phyloP scores from a whole-genome alignment of 2,797 vertebrate species.

The Danionella dracula region DNA sequence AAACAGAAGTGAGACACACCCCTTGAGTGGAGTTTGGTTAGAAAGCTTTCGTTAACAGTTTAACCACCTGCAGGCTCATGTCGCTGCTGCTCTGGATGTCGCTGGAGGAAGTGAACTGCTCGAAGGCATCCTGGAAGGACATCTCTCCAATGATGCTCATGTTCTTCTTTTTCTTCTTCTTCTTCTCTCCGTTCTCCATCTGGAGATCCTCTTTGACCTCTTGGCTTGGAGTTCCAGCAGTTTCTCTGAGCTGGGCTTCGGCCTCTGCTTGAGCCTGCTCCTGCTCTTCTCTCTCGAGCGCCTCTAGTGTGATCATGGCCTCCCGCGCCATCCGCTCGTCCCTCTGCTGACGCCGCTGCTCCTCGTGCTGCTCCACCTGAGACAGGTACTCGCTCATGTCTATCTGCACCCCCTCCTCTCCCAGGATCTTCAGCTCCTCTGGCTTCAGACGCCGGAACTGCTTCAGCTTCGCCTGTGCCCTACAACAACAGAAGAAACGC shows the following conservation, averaged over 20 bases:
- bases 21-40: no score
- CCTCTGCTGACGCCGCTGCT: constrained; percentile 63
- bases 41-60: no score
- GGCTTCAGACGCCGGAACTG: constrained; percentile 85
- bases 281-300: constrained; percentile 70
- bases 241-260: constrained; percentile 40
- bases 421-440: constrained; percentile 83
- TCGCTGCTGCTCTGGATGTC: constrained; percentile 40
- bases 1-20: no score
- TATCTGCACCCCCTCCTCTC: constrained; percentile 72
- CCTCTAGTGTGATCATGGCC: constrained; percentile 69
- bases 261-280: constrained; percentile 50
- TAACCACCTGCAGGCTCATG: constrained; percentile 46
- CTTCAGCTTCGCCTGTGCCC: constrained; percentile 85
- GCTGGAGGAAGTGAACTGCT: constrained; percentile 69
- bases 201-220: constrained; percentile 19
- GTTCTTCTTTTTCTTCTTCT: constrained; percentile 73
- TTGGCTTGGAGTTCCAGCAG: constrained; percentile 21
- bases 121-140: constrained; percentile 79
- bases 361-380: constrained; percentile 73
- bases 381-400: constrained; percentile 66
- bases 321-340: constrained; percentile 70
- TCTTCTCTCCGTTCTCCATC: constrained; percentile 51
- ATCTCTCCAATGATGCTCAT: constrained; percentile 58
- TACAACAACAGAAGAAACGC: constrained; percentile 46